Base-by-base conservation (phyloP, 2,113 vertebrate genomes). In the Pseudolaguvia tuberculata region DNA sequence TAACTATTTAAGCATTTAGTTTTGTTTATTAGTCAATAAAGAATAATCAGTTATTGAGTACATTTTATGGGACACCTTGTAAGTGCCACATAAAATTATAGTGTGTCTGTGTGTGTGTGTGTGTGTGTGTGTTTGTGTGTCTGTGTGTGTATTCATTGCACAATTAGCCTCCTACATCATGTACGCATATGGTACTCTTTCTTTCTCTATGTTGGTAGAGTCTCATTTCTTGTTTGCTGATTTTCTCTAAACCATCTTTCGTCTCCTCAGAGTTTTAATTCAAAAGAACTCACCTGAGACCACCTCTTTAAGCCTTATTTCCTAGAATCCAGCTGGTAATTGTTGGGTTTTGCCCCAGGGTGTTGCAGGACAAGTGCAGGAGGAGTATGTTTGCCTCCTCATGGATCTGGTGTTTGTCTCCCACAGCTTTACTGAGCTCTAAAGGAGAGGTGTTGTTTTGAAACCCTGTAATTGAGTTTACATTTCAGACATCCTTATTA, bases 381-480 rank as follows among this genome's bases (percentile, higher is more conserved):
- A 58, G 35, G 42, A 42, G 53, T 57, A 17, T 27, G 52, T 51
- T 39, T 73, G 71, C 20, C 71, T 73, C 48, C 55, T 11, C 14
- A 45, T 23, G 59, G 59, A 9, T 63, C 72, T 62, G 61, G 58
- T 39, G 72, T 66, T 51, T 75, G 72, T 23, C 72, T 56, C 51
- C 6, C 27, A 35, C 23, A 61, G 35, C 48, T 39, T 48, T 25
- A 25, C 58, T 9, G 29, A 42, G 58, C 48, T 15, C 50, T 55
- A n/a, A 55, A 39, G 39, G 29, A 57, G 73, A 75, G 73, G 73
- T 75, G 73, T 75, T 75, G 73, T 75, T 75, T 74, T 66, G 73
- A 67, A 75, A 57, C 52, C 17, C 62, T 20, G 50, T 67, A 62
- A 67, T 67, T 65, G 62, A 57, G 73, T 75, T 75, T 75, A 75